phyloP scores from a whole-genome alignment of 2,113 vertebrate species.

The Ifrita kowaldi region DNA sequence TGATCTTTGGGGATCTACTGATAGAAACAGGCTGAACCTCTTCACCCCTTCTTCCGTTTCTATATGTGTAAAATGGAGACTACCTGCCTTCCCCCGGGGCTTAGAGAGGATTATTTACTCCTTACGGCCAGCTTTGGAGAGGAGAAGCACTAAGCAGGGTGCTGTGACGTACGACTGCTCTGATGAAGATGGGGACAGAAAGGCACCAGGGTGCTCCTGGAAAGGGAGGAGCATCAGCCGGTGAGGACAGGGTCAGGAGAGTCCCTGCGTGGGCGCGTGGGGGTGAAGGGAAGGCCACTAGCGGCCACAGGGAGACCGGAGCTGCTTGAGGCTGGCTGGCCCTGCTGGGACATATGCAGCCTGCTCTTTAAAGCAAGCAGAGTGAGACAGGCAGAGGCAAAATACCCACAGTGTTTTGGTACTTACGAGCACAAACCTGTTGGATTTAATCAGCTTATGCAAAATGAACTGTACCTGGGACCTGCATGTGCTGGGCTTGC shows the following conservation, averaged over 20 bases:
- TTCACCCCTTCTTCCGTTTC: not conserved
- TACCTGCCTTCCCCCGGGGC: not conserved
- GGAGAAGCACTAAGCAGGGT: not conserved
- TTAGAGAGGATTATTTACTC: constrained; percentile 16
- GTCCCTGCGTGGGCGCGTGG: not conserved
- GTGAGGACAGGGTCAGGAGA: constrained; percentile 7
- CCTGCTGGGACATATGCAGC: not conserved
- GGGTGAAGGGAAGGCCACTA: not conserved
- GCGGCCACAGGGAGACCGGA: not conserved
- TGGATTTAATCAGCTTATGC: constrained; percentile 9
- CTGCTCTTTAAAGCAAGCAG: not conserved
- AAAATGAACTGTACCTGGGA: not conserved
- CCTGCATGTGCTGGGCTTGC: not conserved
- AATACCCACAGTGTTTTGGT: not conserved
- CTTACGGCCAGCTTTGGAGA: not conserved
- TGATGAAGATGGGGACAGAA: not conserved
- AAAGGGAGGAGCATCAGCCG: not conserved
- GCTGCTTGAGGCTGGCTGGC: not conserved
- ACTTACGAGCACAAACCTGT: not conserved
- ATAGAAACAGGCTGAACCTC: not conserved
- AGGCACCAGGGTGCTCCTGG: not conserved
- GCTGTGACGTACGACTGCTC: not conserved
- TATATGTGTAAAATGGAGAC: not conserved
- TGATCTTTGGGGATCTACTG: not conserved
- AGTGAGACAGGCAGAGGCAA: not conserved